These are phyloP conservation scores for Drosophila paracracens DNA, from an alignment of 2,888 invertebrate genomes.

Conservation along the genomic window DNA sequence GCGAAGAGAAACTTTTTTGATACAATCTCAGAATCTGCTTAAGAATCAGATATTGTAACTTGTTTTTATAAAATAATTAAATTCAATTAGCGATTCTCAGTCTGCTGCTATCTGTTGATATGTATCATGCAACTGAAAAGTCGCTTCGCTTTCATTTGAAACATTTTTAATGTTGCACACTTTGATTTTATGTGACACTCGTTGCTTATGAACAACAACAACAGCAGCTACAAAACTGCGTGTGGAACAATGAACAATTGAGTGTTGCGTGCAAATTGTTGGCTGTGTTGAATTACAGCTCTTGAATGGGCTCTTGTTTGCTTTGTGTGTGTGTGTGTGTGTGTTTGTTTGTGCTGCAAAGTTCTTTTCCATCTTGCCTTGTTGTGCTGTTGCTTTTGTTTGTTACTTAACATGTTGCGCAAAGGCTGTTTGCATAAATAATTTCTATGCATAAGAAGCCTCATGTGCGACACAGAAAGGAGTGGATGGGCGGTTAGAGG, in stretches of 20 bases:
- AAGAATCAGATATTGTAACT: not conserved
- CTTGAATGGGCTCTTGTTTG: slow-evolving; percentile 30
- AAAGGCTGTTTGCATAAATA: slow-evolving; percentile 64
- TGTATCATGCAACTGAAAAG: not conserved
- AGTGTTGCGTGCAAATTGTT: slow-evolving; percentile 42
- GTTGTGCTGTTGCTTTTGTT: slow-evolving; percentile 22
- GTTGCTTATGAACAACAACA: not conserved
- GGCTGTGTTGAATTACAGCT: slow-evolving; percentile 48
- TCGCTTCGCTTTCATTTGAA: not conserved
- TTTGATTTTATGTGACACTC: not conserved
- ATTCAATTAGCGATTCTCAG: not conserved
- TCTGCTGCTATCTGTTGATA: not conserved
- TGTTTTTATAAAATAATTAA: not conserved
- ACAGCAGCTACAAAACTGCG: not conserved
- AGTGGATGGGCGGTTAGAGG: not conserved
- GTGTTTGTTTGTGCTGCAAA: slow-evolving; percentile 19
- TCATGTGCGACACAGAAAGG: not conserved
- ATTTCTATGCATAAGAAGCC: slow-evolving; percentile 46
- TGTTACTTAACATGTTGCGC: slow-evolving; percentile 32
- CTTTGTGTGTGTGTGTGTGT: slow-evolving; percentile 4
- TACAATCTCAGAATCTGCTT: not conserved
- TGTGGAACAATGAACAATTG: slow-evolving; percentile 29
- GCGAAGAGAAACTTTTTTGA: not conserved
- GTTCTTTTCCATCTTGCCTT: slow-evolving; percentile 10
- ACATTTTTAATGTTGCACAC: not conserved